Base-by-base conservation (phyloP, 2,113 vertebrate genomes). In the Circaetus gallicus region DNA sequence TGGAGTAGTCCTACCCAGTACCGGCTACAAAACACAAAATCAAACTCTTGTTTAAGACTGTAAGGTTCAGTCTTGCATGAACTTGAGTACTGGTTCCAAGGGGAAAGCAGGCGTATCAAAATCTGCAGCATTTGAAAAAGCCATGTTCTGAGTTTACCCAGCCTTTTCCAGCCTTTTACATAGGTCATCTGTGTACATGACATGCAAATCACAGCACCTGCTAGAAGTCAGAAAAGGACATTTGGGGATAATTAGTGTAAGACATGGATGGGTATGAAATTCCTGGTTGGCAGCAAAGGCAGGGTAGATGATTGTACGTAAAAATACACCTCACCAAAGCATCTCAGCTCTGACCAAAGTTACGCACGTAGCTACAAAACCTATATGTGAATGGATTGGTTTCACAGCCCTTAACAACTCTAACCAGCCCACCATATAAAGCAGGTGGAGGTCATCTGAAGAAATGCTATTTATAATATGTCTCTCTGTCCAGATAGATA, bases 1-100 rank as follows among this genome's bases (percentile, higher is more conserved):
- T 86, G 26, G 21, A 77, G 34, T 18, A 80, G 40, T 53, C 40
- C 53, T 77, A 82, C 28, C 42, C 42, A 90, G 19, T 13, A 85
- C 16, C 73, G 26, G n/a, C 26, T 70, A 67, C 22, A 86, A 86
- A 89, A 74, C 25, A 61, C 36, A 82, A 88, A 94, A 90, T 72
- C 34, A 31, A 81, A 63, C 42, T 74, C 17, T 26, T 53, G 19
- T 47, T 77, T 45, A 47, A 61, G 43, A 62, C 53, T 62, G 9
- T 40, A 73, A 53, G 21, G 21, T 36, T 91, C 56, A 50, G 34
- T 36, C 18, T 77, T 26, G 10, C 13, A 62, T 12, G 24, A 94
- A 69, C 7, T 3, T 74, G 38, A 71, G 42, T 43, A 79, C 26
- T 80, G 43, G 47, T 52, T 92, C 36, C 73, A 91, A 67, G 25